Base-by-base conservation (phyloP, 2,797 vertebrate species). In the Champsocephalus gunnari region DNA sequence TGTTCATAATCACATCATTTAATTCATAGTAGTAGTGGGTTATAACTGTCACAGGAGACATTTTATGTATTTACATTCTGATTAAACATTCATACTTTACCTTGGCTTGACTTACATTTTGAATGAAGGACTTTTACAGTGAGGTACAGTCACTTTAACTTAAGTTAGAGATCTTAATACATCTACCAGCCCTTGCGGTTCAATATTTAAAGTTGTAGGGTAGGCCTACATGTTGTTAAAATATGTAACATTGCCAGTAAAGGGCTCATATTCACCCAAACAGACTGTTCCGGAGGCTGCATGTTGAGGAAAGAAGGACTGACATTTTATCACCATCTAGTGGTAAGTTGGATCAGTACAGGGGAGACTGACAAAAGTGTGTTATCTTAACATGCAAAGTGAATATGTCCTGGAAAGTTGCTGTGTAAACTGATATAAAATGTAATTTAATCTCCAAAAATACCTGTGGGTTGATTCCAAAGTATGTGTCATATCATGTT, bases 241-340 rank as follows among this genome's bases (percentile, higher is more conserved):
- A 9, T 61, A 21, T 24, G 12, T 48, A 4, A n/a, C 3, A 41
- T 19, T 41, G n/a, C 53, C 83, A 77, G 49, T 62, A 80, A 70
- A 51, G 54, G 68, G 66, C 55, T 9, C 62, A 72, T 21, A 3
- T 7, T 11, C n/a, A 49, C 60, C 41, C 44, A 43, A 4, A 4
- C 13, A 45, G 8, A 19, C 13, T 2, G 2, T 19, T 12, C 41
- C 0, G 38, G 43, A 28, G 9, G 11, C 12, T 41, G 28, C 57
- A 28, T 28, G 24, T 17, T 54, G 13, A 45, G 44, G 43, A 12
- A 6, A 49, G 3, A 11, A 5, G 1, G 28, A n/a, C 17, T 21
- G 17, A 54, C 4, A 51, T 13, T 75, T 58, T n/a, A 54, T 55
- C 63, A 24, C 28, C 75, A 50, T 51, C 58, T 64, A 57, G 50